A percentile compares a stretch with the other conserved stretches of the same genome.
Conservation (phyloP, 2,888 invertebrate genomes). For the Thera britannica region DNA sequence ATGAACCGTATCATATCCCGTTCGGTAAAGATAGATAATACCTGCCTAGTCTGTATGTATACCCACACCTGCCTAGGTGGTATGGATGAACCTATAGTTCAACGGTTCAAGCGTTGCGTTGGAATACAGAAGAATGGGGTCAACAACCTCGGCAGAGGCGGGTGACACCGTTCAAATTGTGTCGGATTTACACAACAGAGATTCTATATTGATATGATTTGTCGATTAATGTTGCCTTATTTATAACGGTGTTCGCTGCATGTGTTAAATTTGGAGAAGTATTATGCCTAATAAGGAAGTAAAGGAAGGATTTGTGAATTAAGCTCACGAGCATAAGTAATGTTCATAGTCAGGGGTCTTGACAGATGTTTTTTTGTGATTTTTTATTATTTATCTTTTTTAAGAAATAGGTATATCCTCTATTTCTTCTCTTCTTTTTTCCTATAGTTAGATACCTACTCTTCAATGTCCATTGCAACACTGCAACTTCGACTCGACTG, state of each 20-base stretch:
- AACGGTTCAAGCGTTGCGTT: slow-evolving; percentile 64
- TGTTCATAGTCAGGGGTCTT: too few species aligned
- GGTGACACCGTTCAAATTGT: slow-evolving; percentile 62
- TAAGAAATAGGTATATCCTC: too few species aligned
- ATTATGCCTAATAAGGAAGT: neutral
- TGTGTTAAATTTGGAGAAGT: neutral
- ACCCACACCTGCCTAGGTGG: neutral
- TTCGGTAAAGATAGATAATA: slow-evolving; percentile 61
- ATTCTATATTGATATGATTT: slow-evolving; percentile 28
- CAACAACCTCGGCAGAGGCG: slow-evolving; percentile 68
- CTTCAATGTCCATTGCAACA: too few species aligned
- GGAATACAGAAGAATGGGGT: slow-evolving; percentile 73
- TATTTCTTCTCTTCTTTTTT: too few species aligned
- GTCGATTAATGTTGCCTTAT: slow-evolving; percentile 7
- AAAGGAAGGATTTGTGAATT: neutral
- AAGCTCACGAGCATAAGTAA: too few species aligned
- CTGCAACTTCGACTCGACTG: too few species aligned
- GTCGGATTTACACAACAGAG: slow-evolving; percentile 43
- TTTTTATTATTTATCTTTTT: too few species aligned
- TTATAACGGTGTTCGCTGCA: neutral
- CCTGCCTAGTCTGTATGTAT: slow-evolving; percentile 49
- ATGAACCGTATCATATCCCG: slow-evolving; percentile 82
- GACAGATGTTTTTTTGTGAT: too few species aligned
- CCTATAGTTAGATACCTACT: too few species aligned
- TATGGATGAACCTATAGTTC: slow-evolving; percentile 59